Evolutionary conservation across 2,797 vertebrate genomes (phyloP).

Genomic region (Clarias laeviceps): DNA sequence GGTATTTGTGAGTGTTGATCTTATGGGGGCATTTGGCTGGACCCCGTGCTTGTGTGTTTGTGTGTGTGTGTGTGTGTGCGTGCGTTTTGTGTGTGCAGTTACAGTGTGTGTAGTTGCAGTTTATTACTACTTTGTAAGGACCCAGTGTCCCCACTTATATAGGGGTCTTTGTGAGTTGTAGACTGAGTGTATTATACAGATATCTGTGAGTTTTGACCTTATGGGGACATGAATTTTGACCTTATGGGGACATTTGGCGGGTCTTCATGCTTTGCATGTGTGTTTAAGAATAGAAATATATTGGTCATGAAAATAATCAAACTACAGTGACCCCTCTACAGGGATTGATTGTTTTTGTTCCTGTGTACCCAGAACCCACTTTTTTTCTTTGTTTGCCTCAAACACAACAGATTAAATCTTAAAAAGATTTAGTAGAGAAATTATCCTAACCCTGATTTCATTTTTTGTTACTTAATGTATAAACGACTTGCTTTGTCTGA

Average conservation of each 20-base stretch:
- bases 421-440: not conserved
- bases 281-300: not conserved
- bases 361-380: not conserved
- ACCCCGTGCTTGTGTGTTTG: not conserved
- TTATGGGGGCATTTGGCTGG: not conserved
- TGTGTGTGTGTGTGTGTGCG: not conserved
- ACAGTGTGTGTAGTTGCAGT: too few relatives aligned
- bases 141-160: not conserved
- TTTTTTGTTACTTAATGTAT: not conserved
- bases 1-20: not conserved
- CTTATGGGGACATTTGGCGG: not conserved
- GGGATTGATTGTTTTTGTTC: not conserved
- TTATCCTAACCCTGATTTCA: not conserved
- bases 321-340: not conserved
- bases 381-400: not conserved
- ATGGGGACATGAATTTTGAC: not conserved
- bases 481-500: not conserved
- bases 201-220: not conserved
- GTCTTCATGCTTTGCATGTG: not conserved
- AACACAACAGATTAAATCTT: not conserved
- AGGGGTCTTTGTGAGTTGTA: not conserved
- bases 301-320: not conserved
- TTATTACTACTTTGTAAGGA: not conserved
- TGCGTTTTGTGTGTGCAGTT: not conserved
- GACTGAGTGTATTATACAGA: too few relatives aligned